Conservation (phyloP, 2,113 vertebrate genomes). For the Orientallactaga bullata region DNA sequence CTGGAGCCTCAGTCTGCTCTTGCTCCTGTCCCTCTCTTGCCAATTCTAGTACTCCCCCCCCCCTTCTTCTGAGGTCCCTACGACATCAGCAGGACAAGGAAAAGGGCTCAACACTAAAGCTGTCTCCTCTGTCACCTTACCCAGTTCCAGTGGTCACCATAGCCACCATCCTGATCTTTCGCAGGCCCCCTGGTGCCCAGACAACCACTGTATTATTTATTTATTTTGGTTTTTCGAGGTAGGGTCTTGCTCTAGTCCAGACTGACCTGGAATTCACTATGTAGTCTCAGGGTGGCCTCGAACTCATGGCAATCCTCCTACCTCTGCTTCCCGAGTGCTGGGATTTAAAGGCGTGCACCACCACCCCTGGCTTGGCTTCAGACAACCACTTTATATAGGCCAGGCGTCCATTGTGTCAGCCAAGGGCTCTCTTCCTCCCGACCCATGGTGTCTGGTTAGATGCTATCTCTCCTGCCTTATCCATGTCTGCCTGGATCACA, state of each 20-base stretch:
- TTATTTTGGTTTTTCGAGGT: too few relatives aligned
- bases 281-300: too few relatives aligned
- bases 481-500: background rate
- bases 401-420: background rate
- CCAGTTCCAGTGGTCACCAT: background rate
- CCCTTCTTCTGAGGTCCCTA: background rate
- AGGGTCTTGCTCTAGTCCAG: too few relatives aligned
- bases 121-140: background rate
- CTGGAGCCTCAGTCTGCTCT: background rate
- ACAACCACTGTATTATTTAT: background rate
- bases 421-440: background rate
- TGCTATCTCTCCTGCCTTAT: background rate
- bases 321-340: too few relatives aligned
- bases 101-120: background rate
- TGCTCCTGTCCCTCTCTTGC: background rate
- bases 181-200: conserved; percentile 8
- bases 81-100: background rate
- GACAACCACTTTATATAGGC: background rate
- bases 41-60: background rate
- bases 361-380: too few relatives aligned
- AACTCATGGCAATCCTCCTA: too few relatives aligned
- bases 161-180: background rate
- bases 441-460: background rate
- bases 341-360: too few relatives aligned
- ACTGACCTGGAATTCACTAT: too few relatives aligned